phyloP scores from a whole-genome alignment of 2,113 vertebrate genomes.

The Colius striatus region DNA sequence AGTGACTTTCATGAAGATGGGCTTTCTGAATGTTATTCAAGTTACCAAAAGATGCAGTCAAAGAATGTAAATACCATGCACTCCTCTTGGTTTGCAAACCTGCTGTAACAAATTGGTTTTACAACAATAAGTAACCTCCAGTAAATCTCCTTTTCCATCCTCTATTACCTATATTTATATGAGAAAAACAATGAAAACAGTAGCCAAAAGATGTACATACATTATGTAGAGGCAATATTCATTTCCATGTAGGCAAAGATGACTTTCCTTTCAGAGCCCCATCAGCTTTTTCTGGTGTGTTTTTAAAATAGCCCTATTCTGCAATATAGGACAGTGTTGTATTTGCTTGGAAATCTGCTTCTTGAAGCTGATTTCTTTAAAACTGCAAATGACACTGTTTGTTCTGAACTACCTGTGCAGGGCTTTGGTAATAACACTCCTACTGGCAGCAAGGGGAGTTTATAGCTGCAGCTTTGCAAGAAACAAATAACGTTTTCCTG shows the following conservation, averaged over 20 bases:
- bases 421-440: background rate
- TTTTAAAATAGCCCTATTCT: conserved; percentile 24
- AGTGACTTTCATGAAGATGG: conserved; percentile 13
- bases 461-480: conserved; percentile 37
- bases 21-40: background rate
- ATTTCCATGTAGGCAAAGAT: background rate
- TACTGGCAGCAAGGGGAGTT: conserved; percentile 1
- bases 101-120: background rate
- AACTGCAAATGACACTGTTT: conserved; percentile 3
- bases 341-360: conserved; percentile 11
- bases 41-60: conserved; percentile 24
- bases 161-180: background rate
- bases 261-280: background rate
- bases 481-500: conserved; percentile 52
- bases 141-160: background rate
- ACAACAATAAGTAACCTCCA: background rate
- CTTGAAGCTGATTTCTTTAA: conserved; percentile 13
- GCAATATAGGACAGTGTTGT: background rate
- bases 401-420: background rate
- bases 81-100: background rate
- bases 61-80: background rate
- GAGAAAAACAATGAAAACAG: background rate
- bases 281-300: background rate
- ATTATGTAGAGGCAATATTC: background rate
- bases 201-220: background rate